phyloP scores from a whole-genome alignment of 2,113 vertebrate species.

The Thamnophis sirtalis region DNA sequence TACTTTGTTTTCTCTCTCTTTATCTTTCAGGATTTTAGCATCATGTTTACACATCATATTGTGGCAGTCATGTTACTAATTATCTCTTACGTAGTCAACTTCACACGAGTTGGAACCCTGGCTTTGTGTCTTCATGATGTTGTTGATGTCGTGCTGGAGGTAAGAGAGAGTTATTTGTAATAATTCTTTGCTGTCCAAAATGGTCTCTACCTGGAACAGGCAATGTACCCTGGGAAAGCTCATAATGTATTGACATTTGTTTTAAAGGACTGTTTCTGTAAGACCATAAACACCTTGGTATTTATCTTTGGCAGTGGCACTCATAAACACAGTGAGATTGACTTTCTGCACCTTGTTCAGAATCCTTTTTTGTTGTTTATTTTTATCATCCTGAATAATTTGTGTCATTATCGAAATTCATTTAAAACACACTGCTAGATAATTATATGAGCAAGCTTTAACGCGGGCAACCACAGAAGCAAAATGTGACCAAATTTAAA shows the following conservation, averaged over 20 bases:
- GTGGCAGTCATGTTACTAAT: slow-evolving; percentile 81
- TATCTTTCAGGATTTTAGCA: slow-evolving; percentile 84
- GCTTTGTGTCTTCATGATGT: slow-evolving; percentile 89
- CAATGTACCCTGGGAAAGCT: neutral
- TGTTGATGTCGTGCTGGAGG: slow-evolving; percentile 89
- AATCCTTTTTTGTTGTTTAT: neutral
- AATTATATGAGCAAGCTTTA: neutral
- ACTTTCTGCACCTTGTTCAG: neutral
- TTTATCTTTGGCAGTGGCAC: neutral
- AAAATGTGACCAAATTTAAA: neutral
- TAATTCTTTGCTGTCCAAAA: neutral
- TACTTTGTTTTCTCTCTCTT: slow-evolving; percentile 25
- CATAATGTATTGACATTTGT: neutral
- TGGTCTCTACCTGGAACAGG: neutral
- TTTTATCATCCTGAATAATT: neutral
- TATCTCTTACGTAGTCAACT: slow-evolving; percentile 94
- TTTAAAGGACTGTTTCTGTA: neutral
- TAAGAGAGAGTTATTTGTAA: slow-evolving; percentile 61
- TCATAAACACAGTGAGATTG: neutral
- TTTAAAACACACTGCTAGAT: neutral
- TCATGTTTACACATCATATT: slow-evolving; percentile 94
- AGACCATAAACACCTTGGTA: neutral
- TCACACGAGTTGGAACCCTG: slow-evolving; percentile 89
- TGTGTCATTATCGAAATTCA: neutral
- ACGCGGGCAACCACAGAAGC: neutral